These are phyloP conservation scores for Disparrhopalites patrizii DNA, from an alignment of 2,888 invertebrate genomes.

Conservation along the genomic window DNA sequence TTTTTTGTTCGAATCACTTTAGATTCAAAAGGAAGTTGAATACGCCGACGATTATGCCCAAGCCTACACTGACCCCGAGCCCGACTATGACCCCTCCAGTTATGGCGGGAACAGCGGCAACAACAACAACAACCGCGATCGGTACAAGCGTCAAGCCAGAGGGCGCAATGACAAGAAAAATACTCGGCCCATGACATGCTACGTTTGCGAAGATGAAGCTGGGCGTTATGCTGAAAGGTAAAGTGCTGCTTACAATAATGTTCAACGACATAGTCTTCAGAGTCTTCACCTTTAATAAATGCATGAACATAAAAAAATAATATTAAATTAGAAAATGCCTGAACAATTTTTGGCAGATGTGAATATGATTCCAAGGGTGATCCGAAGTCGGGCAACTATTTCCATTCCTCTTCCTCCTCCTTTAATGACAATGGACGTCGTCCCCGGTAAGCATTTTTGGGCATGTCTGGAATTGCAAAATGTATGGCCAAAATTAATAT, in stretches of 20 bases:
- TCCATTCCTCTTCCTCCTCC: slow-evolving; percentile 46
- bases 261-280: neutral
- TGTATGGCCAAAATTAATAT: too few species aligned
- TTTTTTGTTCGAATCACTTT: neutral
- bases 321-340: neutral
- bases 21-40: slow-evolving; percentile 48
- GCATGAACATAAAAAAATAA: neutral
- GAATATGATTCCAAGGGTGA: slow-evolving; percentile 64
- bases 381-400: slow-evolving; percentile 53
- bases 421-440: slow-evolving; percentile 44
- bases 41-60: slow-evolving; percentile 49
- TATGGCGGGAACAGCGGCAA: too few species aligned
- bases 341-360: slow-evolving; percentile 54
- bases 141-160: slow-evolving; percentile 56
- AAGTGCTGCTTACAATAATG: neutral
- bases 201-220: slow-evolving; percentile 60
- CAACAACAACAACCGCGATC: slow-evolving; percentile 28
- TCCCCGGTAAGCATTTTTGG: slow-evolving; percentile 35
- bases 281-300: neutral
- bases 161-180: slow-evolving; percentile 29
- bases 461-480: neutral
- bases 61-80: slow-evolving; percentile 45
- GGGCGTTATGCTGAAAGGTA: slow-evolving; percentile 37
- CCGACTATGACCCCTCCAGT: slow-evolving; percentile 44
- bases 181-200: slow-evolving; percentile 49